Evolutionary conservation across 2,797 vertebrate species (phyloP).

Genomic region (Argyrosomus regius): DNA sequence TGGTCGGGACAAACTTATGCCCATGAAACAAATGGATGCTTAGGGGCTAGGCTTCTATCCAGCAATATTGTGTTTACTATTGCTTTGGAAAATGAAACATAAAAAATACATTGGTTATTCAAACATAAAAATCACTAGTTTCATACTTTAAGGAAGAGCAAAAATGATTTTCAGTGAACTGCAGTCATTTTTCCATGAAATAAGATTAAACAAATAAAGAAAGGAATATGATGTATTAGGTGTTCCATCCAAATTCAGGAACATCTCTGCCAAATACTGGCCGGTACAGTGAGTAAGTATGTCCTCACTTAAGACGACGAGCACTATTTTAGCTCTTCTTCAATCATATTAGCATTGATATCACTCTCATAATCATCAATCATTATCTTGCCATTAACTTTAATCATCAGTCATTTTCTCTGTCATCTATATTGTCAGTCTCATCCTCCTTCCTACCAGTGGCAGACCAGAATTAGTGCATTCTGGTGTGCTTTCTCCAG

Average conservation of each 20-base stretch:
- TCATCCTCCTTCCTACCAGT: slow-evolving; percentile 4
- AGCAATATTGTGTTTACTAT: neutral
- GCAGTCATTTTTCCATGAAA: neutral
- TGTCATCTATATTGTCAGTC: neutral
- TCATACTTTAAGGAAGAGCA: neutral
- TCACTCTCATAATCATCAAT: slow-evolving; percentile 2
- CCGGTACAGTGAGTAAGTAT: neutral
- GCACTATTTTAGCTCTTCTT: neutral
- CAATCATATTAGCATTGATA: neutral
- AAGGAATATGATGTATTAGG: neutral
- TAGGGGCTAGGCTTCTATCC: neutral
- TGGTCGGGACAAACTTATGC: too few species aligned
- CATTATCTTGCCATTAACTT: neutral
- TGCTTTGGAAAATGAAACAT: neutral
- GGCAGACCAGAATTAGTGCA: neutral
- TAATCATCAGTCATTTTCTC: neutral
- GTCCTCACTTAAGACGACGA: neutral
- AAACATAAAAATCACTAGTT: neutral
- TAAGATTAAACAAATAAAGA: neutral
- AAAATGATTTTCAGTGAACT: neutral
- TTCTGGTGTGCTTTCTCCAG: neutral
- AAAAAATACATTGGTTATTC: neutral
- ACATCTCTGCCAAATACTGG: neutral
- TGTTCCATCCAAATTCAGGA: neutral
- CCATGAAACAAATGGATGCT: neutral